Percentiles rank a stretch among this genome's conserved stretches.
phyloP scores from a whole-genome alignment of 2,113 vertebrate genomes.

The Barbus barbus region DNA sequence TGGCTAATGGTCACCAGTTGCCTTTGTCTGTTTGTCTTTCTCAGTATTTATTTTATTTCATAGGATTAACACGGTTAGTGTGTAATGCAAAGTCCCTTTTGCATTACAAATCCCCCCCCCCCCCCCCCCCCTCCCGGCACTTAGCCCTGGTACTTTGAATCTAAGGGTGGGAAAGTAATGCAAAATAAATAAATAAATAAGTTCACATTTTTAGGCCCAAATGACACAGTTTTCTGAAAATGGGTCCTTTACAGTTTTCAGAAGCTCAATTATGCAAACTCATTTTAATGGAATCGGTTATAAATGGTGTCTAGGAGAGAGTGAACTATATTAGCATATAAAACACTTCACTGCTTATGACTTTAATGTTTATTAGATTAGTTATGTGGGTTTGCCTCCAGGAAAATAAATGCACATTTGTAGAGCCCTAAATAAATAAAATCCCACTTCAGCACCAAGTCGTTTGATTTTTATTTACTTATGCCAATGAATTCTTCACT shows the following conservation, averaged over 20 bases:
- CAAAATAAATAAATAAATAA: too few species aligned
- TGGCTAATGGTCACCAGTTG: background rate
- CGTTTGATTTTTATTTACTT: background rate
- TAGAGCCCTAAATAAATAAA: background rate
- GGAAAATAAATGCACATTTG: background rate
- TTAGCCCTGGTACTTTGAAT: background rate
- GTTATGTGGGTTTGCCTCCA: background rate
- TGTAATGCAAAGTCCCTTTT: background rate
- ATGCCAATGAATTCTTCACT: background rate
- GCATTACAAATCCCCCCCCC: too few species aligned
- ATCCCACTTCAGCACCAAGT: background rate
- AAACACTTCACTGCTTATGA: slow-evolving; percentile 8
- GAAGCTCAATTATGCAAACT: background rate
- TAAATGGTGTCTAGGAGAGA: background rate
- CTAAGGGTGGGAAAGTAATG: background rate
- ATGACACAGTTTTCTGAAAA: background rate
- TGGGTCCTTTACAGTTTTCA: background rate
- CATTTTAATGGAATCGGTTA: background rate
- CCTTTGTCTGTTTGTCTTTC: background rate
- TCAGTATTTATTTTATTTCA: background rate
- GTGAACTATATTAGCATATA: background rate
- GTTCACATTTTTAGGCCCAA: background rate
- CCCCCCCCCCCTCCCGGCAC: too few species aligned
- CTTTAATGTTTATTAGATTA: slow-evolving; percentile 5
- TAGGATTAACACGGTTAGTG: background rate